These are phyloP conservation scores for Enteromius argenteus DNA, from an alignment of 2,797 vertebrate genomes.

Conservation along the genomic window DNA sequence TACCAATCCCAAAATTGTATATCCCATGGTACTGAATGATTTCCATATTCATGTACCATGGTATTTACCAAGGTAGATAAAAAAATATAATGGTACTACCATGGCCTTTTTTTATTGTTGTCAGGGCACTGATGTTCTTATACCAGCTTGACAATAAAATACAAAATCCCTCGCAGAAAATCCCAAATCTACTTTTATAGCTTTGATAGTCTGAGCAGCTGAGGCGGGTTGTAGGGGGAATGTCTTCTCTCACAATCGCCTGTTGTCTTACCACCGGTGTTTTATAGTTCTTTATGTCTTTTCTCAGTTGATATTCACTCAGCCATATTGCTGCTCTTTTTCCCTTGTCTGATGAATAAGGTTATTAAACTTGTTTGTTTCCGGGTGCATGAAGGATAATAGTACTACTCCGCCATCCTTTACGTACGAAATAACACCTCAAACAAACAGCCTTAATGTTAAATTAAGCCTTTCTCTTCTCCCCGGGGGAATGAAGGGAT, in stretches of 20 bases:
- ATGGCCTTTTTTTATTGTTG: background rate
- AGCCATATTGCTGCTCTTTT: constrained; percentile 22
- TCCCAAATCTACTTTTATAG: constrained; percentile 13
- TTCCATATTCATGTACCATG: background rate
- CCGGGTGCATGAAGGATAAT: constrained; percentile 52
- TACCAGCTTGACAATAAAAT: background rate
- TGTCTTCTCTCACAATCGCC: background rate
- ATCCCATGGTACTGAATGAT: background rate
- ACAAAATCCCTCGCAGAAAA: constrained; percentile 10
- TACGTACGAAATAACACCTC: constrained; percentile 43
- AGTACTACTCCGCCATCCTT: constrained; percentile 35
- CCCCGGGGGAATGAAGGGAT: constrained; percentile 37
- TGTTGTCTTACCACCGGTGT: constrained; percentile 1
- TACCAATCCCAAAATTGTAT: background rate
- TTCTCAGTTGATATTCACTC: constrained; percentile 13
- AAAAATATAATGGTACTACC: background rate
- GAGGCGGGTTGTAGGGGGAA: background rate
- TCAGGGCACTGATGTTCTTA: background rate
- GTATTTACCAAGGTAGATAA: background rate
- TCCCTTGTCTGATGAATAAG: constrained; percentile 45
- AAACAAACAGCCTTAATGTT: constrained; percentile 54
- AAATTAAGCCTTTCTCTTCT: constrained; percentile 53
- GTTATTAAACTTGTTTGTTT: constrained; percentile 54
- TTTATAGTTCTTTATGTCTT: constrained; percentile 24
- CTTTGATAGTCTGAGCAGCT: background rate